These are phyloP conservation scores for Eretmocerus hayati DNA, from an alignment of 2,888 invertebrate genomes.

Conservation along the genomic window DNA sequence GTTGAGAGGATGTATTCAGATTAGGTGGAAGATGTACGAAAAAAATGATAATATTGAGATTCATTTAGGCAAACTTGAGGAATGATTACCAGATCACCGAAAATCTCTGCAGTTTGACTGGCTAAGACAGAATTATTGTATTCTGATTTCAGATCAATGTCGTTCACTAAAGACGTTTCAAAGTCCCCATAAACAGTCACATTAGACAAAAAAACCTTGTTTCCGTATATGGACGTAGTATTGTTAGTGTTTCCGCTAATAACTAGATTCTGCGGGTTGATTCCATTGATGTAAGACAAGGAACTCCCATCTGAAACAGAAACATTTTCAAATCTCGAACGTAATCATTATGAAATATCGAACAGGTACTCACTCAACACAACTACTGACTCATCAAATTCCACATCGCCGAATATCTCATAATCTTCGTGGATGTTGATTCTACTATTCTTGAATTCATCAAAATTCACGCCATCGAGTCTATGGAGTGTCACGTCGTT, in stretches of 20 bases:
- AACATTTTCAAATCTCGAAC: not conserved
- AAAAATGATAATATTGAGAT: not conserved
- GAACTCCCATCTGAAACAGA: slow-evolving; percentile 23
- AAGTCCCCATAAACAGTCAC: slow-evolving; percentile 26
- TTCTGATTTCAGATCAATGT: slow-evolving; percentile 23
- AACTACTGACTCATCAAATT: slow-evolving; percentile 28
- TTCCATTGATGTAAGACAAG: slow-evolving; percentile 27
- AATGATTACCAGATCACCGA: slow-evolving; percentile 30
- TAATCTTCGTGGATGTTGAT: slow-evolving; percentile 27
- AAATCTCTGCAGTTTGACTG: slow-evolving; percentile 28
- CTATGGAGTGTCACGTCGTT: slow-evolving; percentile 20
- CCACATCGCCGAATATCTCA: slow-evolving; percentile 24
- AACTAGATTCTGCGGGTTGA: slow-evolving; percentile 29
- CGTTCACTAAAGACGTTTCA: slow-evolving; percentile 23
- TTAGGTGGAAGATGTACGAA: not conserved
- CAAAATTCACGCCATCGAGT: slow-evolving; percentile 32
- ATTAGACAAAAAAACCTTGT: slow-evolving; percentile 25
- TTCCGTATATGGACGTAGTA: slow-evolving; percentile 26
- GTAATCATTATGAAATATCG: not conserved
- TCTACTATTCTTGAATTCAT: slow-evolving; percentile 30
- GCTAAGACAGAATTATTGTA: slow-evolving; percentile 26
- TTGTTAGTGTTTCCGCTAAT: slow-evolving; percentile 14
- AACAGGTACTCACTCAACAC: slow-evolving; percentile 27
- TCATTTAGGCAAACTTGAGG: no score
- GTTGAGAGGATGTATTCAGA: not conserved